Conservation (phyloP, 2,113 vertebrate genomes). For the Fregetta grallaria region DNA sequence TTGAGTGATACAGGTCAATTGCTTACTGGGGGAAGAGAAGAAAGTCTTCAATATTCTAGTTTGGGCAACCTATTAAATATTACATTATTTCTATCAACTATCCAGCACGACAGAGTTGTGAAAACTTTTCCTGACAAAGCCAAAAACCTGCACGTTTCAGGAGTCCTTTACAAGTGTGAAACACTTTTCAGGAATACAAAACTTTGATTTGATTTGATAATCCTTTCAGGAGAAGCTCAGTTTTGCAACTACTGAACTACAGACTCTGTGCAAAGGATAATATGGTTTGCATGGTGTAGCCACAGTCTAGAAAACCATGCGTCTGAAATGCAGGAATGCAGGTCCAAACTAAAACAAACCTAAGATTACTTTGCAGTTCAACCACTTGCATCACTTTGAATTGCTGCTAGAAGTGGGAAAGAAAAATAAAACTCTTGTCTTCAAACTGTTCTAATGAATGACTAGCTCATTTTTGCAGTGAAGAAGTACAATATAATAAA, state of each 20-base stretch:
- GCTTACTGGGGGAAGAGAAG: not conserved
- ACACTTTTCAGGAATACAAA: not conserved
- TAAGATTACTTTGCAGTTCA: not conserved
- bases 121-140: not conserved
- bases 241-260: not conserved
- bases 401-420: not conserved
- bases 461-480: constrained; percentile 5
- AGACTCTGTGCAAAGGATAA: not conserved
- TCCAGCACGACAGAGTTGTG: not conserved
- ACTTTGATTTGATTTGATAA: not conserved
- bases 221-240: not conserved
- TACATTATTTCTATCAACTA: not conserved
- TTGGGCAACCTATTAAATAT: not conserved
- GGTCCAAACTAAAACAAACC: not conserved
- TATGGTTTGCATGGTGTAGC: not conserved
- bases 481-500: constrained; percentile 42
- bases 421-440: not conserved
- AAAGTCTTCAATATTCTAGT: not conserved
- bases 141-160: not conserved
- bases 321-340: not conserved
- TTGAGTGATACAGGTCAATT: not conserved
- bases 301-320: not conserved
- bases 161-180: not conserved
- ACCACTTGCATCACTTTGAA: not conserved
- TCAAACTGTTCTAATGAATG: not conserved